Percentiles rank a stretch among this genome's conserved stretches.
Conservation (phyloP, 2,888 invertebrate genomes). For the Lepidochrysops patricia region DNA sequence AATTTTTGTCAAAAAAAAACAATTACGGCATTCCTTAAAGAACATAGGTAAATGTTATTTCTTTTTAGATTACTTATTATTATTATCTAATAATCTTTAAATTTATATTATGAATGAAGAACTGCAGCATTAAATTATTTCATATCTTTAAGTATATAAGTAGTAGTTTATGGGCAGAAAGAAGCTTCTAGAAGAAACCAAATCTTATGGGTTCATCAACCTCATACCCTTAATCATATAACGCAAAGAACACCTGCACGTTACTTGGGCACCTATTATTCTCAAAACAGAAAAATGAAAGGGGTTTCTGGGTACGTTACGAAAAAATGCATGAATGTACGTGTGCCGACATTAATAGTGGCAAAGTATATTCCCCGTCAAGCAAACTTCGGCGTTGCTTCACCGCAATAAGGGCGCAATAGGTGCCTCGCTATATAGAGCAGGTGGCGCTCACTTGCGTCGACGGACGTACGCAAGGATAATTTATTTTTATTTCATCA, state of each 20-base stretch:
- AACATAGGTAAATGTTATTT: no score
- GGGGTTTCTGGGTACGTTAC: constrained; percentile 24
- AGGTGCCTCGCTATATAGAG: constrained; percentile 19
- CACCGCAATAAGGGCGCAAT: constrained; percentile 18
- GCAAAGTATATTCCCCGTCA: neutral
- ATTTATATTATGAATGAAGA: no score
- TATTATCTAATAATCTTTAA: no score
- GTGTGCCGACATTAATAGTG: constrained; percentile 21
- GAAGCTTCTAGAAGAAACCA: constrained; percentile 14
- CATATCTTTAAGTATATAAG: no score
- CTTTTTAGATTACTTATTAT: no score
- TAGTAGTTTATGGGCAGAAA: neutral
- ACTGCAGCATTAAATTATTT: no score
- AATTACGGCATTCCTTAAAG: no score
- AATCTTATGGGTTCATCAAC: constrained; percentile 21
- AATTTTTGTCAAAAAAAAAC: no score
- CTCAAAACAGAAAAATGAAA: constrained; percentile 26
- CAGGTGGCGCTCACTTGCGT: constrained; percentile 27
- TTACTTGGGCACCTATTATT: constrained; percentile 26
- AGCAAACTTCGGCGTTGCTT: constrained; percentile 18
- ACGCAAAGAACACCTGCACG: constrained; percentile 25
- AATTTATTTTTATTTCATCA: constrained; percentile 44
- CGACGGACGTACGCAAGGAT: constrained; percentile 32
- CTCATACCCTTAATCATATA: constrained; percentile 26
- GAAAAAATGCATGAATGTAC: constrained; percentile 28